Evolutionary conservation across 2,113 vertebrate genomes (phyloP).

Genomic region (Datnioides undecimradiatus): DNA sequence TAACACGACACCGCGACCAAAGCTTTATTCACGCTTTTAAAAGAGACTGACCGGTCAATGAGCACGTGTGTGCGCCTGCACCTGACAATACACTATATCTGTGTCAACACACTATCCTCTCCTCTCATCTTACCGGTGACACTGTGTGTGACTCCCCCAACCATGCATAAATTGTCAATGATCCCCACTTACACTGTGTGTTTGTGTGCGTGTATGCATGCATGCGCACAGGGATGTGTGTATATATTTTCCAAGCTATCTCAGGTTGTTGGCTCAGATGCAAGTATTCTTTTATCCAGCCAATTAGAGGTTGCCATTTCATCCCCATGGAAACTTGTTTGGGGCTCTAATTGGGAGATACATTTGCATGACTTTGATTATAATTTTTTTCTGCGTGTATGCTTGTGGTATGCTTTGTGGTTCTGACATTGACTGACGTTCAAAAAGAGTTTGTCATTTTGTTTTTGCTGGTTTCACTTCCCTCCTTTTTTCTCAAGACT

Average conservation of each 20-base stretch:
- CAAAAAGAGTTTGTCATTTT: constrained; percentile 35
- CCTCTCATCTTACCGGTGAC: constrained; percentile 74
- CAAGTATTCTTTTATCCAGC: constrained; percentile 71
- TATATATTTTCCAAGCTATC: constrained; percentile 63
- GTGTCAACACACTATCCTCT: constrained; percentile 65
- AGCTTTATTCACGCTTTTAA: constrained; percentile 76
- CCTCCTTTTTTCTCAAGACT: constrained; percentile 24
- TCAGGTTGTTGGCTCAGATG: constrained; percentile 73
- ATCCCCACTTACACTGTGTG: constrained; percentile 50
- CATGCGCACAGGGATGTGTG: constrained; percentile 25
- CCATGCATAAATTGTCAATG: constrained; percentile 66
- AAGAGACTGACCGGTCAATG: constrained; percentile 66
- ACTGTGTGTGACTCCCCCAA: constrained; percentile 61
- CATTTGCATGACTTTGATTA: constrained; percentile 82
- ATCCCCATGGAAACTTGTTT: constrained; percentile 77
- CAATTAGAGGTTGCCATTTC: constrained; percentile 76
- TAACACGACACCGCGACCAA: constrained; percentile 77
- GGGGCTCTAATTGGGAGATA: constrained; percentile 71
- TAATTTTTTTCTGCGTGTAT: constrained; percentile 12
- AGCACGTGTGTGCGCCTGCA: constrained; percentile 32
- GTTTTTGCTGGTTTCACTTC: constrained; percentile 26
- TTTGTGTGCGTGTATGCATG: constrained; percentile 14
- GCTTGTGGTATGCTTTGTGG: not conserved
- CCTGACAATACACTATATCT: constrained; percentile 64
- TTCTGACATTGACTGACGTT: constrained; percentile 42